Evolutionary conservation across 2,888 invertebrate species (phyloP).

Genomic region (Agelastica alni): DNA sequence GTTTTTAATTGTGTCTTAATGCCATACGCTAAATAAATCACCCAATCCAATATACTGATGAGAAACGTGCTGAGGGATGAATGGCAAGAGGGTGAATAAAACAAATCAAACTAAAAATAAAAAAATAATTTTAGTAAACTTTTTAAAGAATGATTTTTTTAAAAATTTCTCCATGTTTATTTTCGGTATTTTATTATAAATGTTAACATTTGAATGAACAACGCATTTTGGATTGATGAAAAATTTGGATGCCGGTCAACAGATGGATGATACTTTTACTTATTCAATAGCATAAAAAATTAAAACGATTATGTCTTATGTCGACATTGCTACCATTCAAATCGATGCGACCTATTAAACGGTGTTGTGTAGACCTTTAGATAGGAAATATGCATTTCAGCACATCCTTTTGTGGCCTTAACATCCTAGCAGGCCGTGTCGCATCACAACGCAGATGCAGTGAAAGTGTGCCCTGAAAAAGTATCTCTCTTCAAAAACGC

Average conservation of each 20-base stretch:
- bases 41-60: no score
- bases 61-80: no score
- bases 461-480: constrained; percentile 29
- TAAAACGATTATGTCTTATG: background rate
- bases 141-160: no score
- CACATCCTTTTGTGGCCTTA: constrained; percentile 32
- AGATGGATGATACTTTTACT: constrained; percentile 1
- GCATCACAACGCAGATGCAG: constrained; percentile 15
- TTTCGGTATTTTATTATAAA: no score
- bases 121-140: no score
- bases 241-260: background rate
- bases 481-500: background rate
- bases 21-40: no score
- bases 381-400: constrained; percentile 29
- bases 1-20: no score
- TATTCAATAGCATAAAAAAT: constrained; percentile 1
- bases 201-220: no score
- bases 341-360: constrained; percentile 28
- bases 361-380: constrained; percentile 22
- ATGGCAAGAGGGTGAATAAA: no score
- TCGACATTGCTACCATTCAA: background rate
- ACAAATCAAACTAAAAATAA: no score
- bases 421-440: constrained; percentile 16
- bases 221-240: no score
- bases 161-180: no score